phyloP scores from a whole-genome alignment of 1,140 invertebrate genomes.

The Nylanderia fulva region DNA sequence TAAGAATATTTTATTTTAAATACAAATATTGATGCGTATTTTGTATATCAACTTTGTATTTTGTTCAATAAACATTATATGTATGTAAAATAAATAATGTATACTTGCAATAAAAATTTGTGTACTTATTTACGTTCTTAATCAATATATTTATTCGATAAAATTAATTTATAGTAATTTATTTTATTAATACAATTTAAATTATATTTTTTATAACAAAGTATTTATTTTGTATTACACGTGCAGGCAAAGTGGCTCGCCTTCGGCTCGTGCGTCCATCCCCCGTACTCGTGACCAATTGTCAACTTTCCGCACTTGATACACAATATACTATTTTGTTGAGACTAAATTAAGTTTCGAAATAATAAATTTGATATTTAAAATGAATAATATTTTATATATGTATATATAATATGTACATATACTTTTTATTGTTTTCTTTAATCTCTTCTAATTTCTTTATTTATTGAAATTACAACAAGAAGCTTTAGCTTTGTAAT shows the following conservation, averaged over 20 bases:
- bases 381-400: neutral
- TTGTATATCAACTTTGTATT: neutral
- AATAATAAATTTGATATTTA: constrained; percentile 17
- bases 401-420: too few species aligned
- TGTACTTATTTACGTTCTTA: neutral
- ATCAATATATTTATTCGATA: neutral
- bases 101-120: neutral
- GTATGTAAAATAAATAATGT: constrained; percentile 30
- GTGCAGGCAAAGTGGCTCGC: too few species aligned
- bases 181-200: neutral
- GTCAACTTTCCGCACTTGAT: too few species aligned
- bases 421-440: neutral
- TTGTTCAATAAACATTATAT: neutral
- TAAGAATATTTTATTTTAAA: neutral
- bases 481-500: neutral
- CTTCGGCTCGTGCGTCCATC: too few species aligned
- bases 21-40: neutral
- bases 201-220: neutral
- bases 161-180: neutral
- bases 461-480: neutral
- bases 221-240: neutral
- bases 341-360: neutral
- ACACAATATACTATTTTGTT: too few species aligned
- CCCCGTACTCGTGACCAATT: too few species aligned
- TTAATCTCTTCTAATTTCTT: neutral